These are phyloP conservation scores for Sebastolobus altivelis DNA, from an alignment of 2,797 vertebrate species.

Conservation along the genomic window DNA sequence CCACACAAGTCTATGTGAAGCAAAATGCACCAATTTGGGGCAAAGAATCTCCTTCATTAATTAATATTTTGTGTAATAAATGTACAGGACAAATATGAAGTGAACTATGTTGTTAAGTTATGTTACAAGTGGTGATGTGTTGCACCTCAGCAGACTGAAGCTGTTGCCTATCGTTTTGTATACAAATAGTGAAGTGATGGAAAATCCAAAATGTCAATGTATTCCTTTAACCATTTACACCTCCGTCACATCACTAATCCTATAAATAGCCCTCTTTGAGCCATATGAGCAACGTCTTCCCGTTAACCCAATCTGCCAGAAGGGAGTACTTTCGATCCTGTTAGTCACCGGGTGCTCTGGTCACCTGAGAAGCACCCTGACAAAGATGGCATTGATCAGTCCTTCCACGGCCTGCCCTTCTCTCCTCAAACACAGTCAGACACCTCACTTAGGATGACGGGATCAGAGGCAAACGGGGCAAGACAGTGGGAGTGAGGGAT, in stretches of 20 bases:
- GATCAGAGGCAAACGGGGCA: slow-evolving; percentile 33
- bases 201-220: slow-evolving; percentile 9
- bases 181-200: not conserved
- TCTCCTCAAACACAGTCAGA: slow-evolving; percentile 49
- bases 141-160: not conserved
- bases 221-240: slow-evolving; percentile 27
- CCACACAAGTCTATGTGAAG: not conserved
- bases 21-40: not conserved
- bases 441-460: slow-evolving; percentile 33
- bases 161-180: not conserved
- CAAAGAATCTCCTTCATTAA: not conserved
- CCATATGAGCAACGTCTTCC: slow-evolving; percentile 59
- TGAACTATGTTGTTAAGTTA: not conserved
- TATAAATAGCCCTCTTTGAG: slow-evolving; percentile 52
- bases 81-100: not conserved
- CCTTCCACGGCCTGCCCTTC: slow-evolving; percentile 34
- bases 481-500: slow-evolving; percentile 33
- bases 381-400: slow-evolving; percentile 80
- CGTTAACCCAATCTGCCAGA: slow-evolving; percentile 54
- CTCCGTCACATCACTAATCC: slow-evolving; percentile 7
- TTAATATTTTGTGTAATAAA: not conserved
- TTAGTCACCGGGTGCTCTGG: slow-evolving; percentile 65
- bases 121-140: not conserved
- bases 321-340: slow-evolving; percentile 60
- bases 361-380: slow-evolving; percentile 74